Conservation (phyloP, 1,140 invertebrate species). For the Drosophila neocordata region DNA sequence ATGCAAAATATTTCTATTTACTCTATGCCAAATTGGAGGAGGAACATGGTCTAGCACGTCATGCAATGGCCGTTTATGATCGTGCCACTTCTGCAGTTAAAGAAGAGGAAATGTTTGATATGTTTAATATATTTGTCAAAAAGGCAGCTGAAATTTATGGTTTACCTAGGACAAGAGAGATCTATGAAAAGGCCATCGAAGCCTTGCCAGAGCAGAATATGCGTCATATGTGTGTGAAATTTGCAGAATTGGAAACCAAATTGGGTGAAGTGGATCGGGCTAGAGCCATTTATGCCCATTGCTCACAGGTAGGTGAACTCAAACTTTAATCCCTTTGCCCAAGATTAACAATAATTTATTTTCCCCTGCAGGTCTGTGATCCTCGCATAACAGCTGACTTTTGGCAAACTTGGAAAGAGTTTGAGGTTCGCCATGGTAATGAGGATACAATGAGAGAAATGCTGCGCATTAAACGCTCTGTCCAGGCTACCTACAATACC, state of each 20-base stretch:
- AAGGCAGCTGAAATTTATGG: slow-evolving; percentile 99
- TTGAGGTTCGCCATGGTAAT: slow-evolving; percentile 99
- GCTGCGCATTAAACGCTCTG: slow-evolving; percentile 98
- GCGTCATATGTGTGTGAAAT: slow-evolving; percentile 97
- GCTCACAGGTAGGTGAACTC: slow-evolving; percentile 88
- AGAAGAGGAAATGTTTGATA: slow-evolving; percentile 96
- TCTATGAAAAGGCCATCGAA: slow-evolving; percentile 99
- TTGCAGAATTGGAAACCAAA: slow-evolving; percentile 98
- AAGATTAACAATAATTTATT: background rate
- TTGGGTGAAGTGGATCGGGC: slow-evolving; percentile 99
- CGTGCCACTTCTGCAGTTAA: slow-evolving; percentile 95
- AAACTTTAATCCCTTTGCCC: background rate
- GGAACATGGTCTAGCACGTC: slow-evolving; percentile 97
- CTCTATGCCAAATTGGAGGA: slow-evolving; percentile 99
- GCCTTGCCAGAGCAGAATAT: slow-evolving; percentile 94
- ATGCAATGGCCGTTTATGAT: slow-evolving; percentile 99
- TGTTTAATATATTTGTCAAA: slow-evolving; percentile 99
- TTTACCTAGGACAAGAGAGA: slow-evolving; percentile 96
- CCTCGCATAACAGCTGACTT: slow-evolving; percentile 96
- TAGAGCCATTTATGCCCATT: slow-evolving; percentile 98
- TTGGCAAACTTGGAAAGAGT: slow-evolving; percentile 99
- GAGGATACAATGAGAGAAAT: slow-evolving; percentile 99
- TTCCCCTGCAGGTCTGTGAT: slow-evolving; percentile 91
- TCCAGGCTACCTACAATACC: slow-evolving; percentile 98
- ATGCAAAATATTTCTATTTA: slow-evolving; percentile 97